A percentile compares a stretch with the other conserved stretches of the same genome.
phyloP scores from a whole-genome alignment of 2,113 vertebrate genomes.

The Emberiza fucata region DNA sequence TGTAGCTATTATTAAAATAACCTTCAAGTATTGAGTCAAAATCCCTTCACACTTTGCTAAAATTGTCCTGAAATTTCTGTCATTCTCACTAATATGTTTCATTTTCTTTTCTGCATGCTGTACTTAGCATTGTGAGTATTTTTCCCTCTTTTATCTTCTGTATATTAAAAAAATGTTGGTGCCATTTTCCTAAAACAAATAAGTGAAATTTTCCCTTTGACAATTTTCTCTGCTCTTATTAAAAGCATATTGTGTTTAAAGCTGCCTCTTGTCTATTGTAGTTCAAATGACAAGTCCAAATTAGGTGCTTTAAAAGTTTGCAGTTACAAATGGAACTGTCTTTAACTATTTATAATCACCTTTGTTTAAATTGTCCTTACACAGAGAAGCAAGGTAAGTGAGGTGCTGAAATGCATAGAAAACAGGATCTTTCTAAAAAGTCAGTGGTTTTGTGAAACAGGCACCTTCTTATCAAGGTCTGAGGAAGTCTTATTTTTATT shows the following conservation, averaged over 20 bases:
- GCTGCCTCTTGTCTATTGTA: slow-evolving; percentile 24
- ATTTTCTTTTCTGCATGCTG: slow-evolving; percentile 52
- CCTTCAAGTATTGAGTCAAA: slow-evolving; percentile 74
- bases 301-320: slow-evolving; percentile 54
- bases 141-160: slow-evolving; percentile 19
- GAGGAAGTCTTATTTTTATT: slow-evolving; percentile 30
- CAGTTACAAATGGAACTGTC: slow-evolving; percentile 46
- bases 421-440: slow-evolving; percentile 40
- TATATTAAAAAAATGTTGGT: slow-evolving; percentile 32
- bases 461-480: slow-evolving; percentile 26
- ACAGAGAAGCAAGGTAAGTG: slow-evolving; percentile 7
- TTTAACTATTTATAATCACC: slow-evolving; percentile 71
- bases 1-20: slow-evolving; percentile 76
- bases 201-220: slow-evolving; percentile 53
- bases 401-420: slow-evolving; percentile 42
- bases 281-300: slow-evolving; percentile 39
- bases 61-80: slow-evolving; percentile 71
- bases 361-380: slow-evolving; percentile 55
- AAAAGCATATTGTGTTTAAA: slow-evolving; percentile 22
- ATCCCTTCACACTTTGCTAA: slow-evolving; percentile 69
- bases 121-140: slow-evolving; percentile 18
- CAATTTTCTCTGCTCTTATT: slow-evolving; percentile 44
- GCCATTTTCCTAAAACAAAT: slow-evolving; percentile 61
- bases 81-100: slow-evolving; percentile 59
- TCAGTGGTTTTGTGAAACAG: slow-evolving; percentile 35